Conservation (phyloP, 2,888 invertebrate species). For the Tiliacea citrago region DNA sequence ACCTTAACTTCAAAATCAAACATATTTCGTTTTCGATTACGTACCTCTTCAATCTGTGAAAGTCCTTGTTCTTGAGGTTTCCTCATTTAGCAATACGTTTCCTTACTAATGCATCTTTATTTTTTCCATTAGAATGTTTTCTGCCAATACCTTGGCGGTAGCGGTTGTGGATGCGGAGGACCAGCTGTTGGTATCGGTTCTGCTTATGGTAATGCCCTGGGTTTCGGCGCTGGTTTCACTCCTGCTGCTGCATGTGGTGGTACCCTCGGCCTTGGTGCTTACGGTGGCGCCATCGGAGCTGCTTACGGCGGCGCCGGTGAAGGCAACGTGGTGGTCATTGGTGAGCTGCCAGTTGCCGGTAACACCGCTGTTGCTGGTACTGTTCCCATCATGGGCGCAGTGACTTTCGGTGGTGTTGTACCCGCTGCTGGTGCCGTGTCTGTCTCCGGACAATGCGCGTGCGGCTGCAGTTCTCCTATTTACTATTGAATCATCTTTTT, state of each 20-base stretch:
- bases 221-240: not conserved
- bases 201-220: slow-evolving; percentile 33
- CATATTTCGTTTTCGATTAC: no score
- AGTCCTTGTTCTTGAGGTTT: no score
- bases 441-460: slow-evolving; percentile 43
- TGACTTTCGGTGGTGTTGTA: slow-evolving; percentile 42
- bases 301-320: slow-evolving; percentile 60
- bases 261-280: not conserved
- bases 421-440: slow-evolving; percentile 52
- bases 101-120: no score
- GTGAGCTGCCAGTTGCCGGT: slow-evolving; percentile 62
- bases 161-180: not conserved
- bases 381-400: slow-evolving; percentile 72
- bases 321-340: slow-evolving; percentile 70
- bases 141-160: slow-evolving; percentile 15
- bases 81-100: no score
- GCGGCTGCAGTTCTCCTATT: slow-evolving; percentile 32
- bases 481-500: slow-evolving; percentile 1
- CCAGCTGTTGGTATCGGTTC: slow-evolving; percentile 6
- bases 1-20: no score
- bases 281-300: not conserved
- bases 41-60: no score
- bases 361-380: slow-evolving; percentile 44
- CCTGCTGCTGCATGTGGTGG: not conserved
- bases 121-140: slow-evolving; percentile 13